These are phyloP conservation scores for Castor canadensis DNA, from an alignment of 2,113 vertebrate genomes.

Conservation along the genomic window DNA sequence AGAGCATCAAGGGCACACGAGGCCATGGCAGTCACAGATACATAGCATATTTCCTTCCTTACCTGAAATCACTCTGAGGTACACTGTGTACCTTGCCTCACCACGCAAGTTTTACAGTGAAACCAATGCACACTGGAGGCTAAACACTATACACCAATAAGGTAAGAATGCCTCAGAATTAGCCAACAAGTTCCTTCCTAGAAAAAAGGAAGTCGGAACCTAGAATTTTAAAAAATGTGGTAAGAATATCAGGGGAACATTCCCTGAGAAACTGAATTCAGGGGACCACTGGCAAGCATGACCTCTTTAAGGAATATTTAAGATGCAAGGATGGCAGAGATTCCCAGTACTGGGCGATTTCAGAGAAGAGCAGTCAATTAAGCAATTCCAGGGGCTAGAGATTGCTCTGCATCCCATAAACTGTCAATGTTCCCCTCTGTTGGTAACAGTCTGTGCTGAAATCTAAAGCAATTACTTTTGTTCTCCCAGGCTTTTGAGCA, in stretches of 20 bases:
- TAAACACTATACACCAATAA: neutral
- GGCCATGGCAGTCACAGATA: neutral
- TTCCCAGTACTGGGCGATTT: constrained; percentile 46
- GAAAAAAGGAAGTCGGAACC: neutral
- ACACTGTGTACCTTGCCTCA: neutral
- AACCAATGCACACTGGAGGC: neutral
- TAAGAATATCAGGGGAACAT: rapidly evolving
- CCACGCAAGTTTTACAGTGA: neutral
- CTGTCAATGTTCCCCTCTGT: constrained; percentile 20
- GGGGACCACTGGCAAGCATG: neutral
- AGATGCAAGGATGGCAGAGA: neutral
- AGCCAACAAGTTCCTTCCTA: neutral
- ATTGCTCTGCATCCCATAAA: constrained; percentile 17
- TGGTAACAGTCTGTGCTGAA: constrained; percentile 67
- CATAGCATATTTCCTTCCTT: neutral
- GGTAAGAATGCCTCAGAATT: neutral
- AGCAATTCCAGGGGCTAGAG: constrained; percentile 30
- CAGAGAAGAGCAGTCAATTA: constrained; percentile 62
- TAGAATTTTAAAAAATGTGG: neutral
- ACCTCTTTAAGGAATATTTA: neutral
- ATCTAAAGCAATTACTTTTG: constrained; percentile 60
- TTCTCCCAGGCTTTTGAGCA: neutral
- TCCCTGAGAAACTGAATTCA: neutral
- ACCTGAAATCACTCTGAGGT: neutral
- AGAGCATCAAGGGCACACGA: neutral